Conservation (phyloP, 2,797 vertebrate genomes). For the Spinus pinus region DNA sequence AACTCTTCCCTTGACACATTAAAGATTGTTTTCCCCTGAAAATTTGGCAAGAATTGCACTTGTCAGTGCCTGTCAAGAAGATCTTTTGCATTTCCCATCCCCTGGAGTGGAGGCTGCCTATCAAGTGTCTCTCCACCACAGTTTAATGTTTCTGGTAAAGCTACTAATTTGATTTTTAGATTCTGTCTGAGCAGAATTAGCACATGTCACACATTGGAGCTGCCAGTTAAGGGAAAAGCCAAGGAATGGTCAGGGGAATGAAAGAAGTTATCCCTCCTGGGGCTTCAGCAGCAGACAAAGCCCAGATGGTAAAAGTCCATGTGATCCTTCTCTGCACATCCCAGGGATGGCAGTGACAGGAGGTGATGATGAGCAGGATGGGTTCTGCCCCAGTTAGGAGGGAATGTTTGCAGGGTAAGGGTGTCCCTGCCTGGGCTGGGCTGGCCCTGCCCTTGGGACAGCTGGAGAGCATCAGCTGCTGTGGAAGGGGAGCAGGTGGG, state of each 20-base stretch:
- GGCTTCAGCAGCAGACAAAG: not conserved
- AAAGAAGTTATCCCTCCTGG: not conserved
- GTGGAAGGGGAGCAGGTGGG: not conserved
- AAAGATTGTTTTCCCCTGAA: not conserved
- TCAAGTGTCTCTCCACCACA: conserved; percentile 26
- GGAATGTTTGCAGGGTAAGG: not conserved
- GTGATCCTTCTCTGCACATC: not conserved
- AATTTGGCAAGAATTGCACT: conserved; percentile 1
- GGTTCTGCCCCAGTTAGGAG: rapidly evolving
- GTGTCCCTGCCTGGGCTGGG: not conserved
- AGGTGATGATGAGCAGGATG: rapidly evolving
- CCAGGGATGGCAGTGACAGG: not conserved
- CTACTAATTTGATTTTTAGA: conserved; percentile 15
- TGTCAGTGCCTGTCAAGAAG: conserved; percentile 33
- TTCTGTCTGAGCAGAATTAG: not conserved
- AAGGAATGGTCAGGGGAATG: not conserved
- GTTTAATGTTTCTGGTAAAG: conserved; percentile 12
- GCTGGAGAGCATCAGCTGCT: not conserved
- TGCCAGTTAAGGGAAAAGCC: not conserved
- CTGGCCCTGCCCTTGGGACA: not conserved
- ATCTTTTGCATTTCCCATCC: not conserved
- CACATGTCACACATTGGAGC: not conserved
- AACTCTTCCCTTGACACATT: not conserved
- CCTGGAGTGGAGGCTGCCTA: conserved; percentile 50
- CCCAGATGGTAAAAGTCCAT: not conserved